Base-by-base conservation (phyloP, 23 tunicate species). In the Clavelina lepadiformis region DNA sequence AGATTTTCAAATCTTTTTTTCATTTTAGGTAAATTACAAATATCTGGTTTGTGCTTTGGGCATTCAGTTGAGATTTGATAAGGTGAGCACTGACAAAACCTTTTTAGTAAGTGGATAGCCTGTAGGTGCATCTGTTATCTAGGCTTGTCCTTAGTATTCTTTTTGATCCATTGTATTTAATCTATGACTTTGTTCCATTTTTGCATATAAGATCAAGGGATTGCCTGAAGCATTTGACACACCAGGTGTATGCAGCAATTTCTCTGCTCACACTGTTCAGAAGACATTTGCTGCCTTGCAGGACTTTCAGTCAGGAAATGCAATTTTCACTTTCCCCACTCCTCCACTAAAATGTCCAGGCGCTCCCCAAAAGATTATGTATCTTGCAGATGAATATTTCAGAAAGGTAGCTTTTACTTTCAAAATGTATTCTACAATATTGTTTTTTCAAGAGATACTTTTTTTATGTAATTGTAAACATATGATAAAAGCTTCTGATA, bases 281-380 rank as follows among this genome's bases (percentile, higher is more conserved):
- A 83, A 80, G 33, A 91, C 98, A 11, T 58, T 91, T 18, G 34
- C 51, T 22, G 86, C 92, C 7, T 44, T 91, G 56, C 57, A 83
- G 44, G 70, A 78, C 62, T 91, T 91, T 33, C 72, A 77, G 37
- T 76, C 73, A 65, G 98, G 98, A 61, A 91, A 91, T 67, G 98
- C 98, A 8, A 83, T 91, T 33, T 91, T 91, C 53, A 91, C 98
- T 1, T 91, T 91, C 66, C 98, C 98, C 0, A 32, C 60, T 21
- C 88, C 85, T 27, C 92, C 98, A 2, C 61, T 91, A 3, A 91
- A 91, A 72, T 91, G 98, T 30, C 86, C 98, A 23, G 98, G 98
- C 23, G 98, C 98, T 24, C 98, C 98, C 3, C 98, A 91, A 35
- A 91, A 91, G 58, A 91, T 91, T 25, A 91, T 91, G 98, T 91